Conservation (phyloP, 2,797 vertebrate species). For the Novumbra hubbsi region DNA sequence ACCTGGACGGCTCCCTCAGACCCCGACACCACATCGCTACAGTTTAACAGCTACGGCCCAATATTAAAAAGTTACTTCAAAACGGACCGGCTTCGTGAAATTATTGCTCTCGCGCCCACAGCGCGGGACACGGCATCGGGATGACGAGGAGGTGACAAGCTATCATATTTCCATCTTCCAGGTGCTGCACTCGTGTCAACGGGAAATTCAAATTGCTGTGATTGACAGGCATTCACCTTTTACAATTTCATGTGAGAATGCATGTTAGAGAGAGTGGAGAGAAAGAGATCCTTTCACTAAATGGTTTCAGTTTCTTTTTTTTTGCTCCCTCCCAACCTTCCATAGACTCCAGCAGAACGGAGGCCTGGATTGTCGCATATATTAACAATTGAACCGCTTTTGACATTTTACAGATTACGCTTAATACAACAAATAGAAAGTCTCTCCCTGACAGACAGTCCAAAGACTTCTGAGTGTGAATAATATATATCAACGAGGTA, state of each 20-base stretch:
- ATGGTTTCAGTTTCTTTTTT: constrained; percentile 54
- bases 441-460: constrained; percentile 12
- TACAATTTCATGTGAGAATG: constrained; percentile 72
- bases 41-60: constrained; percentile 51
- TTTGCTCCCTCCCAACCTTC: constrained; percentile 29
- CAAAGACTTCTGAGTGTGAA: constrained; percentile 16
- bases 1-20: constrained; percentile 51
- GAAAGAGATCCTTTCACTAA: constrained; percentile 41
- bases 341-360: constrained; percentile 35
- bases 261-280: constrained; percentile 56
- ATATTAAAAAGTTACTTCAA: constrained; percentile 65
- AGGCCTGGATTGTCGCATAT: constrained; percentile 40
- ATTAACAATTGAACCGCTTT: constrained; percentile 41
- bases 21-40: constrained; percentile 37
- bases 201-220: constrained; percentile 72
- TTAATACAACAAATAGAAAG: constrained; percentile 33
- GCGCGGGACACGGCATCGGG: constrained; percentile 64
- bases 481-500: constrained; percentile 11
- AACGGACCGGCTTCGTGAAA: constrained; percentile 53
- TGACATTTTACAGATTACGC: constrained; percentile 37
- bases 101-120: constrained; percentile 62
- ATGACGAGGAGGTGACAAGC: constrained; percentile 68
- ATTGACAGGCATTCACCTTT: constrained; percentile 68
- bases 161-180: constrained; percentile 68
- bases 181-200: constrained; percentile 62